phyloP scores from a whole-genome alignment of 2,113 vertebrate genomes.

The Lepus americanus region DNA sequence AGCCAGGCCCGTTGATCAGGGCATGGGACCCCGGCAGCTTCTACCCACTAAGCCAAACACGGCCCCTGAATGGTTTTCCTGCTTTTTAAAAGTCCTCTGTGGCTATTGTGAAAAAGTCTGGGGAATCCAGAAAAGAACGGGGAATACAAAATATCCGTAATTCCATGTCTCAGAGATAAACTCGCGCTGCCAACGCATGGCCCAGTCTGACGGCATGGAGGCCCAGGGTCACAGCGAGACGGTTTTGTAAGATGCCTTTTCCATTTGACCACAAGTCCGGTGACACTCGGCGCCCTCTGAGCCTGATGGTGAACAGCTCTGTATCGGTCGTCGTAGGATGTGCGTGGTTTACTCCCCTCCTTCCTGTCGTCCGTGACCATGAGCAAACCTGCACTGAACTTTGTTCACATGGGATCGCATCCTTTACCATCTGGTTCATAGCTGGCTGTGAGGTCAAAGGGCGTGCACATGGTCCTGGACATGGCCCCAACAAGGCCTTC shows the following conservation, averaged over 20 bases:
- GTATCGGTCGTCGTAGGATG: neutral
- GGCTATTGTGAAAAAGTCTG: neutral
- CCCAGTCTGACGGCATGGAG: no score
- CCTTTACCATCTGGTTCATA: conserved; percentile 5
- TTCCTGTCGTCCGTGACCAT: neutral
- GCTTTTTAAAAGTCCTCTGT: no score
- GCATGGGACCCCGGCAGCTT: no score
- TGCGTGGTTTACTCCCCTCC: neutral
- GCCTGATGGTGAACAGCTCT: neutral
- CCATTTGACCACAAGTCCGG: neutral
- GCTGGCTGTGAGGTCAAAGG: neutral
- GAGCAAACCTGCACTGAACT: neutral
- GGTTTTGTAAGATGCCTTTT: neutral
- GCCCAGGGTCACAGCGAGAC: neutral
- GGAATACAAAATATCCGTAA: conserved; percentile 7
- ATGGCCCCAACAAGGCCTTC: neutral
- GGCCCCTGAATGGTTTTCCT: no score
- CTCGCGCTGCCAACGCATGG: neutral
- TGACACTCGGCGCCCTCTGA: neutral
- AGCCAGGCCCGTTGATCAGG: no score
- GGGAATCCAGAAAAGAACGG: neutral
- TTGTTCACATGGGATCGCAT: conserved; percentile 16
- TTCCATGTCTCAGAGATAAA: conserved; percentile 37
- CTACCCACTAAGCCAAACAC: no score
- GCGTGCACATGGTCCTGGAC: neutral